Percentiles rank a stretch among this genome's conserved stretches.
phyloP scores from a whole-genome alignment of 2,797 vertebrate species.

The Melopsittacus undulatus region DNA sequence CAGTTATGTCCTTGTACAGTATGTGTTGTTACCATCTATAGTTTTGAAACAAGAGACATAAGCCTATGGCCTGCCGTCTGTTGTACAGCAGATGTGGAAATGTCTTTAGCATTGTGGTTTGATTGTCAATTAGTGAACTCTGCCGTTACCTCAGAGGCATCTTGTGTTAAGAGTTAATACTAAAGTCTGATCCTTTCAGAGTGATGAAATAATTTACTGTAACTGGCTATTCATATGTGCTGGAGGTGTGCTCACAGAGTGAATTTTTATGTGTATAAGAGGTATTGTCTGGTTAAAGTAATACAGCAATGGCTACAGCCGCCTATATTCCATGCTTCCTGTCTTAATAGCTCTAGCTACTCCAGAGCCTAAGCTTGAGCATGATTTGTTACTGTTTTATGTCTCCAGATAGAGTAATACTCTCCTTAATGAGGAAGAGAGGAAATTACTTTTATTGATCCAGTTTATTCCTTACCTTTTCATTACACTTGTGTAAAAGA shows the following conservation, averaged over 20 bases:
- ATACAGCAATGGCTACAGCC: not conserved
- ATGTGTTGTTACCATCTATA: not conserved
- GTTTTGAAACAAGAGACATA: not conserved
- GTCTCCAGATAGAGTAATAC: not conserved
- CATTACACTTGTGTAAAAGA: not conserved
- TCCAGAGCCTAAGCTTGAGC: not conserved
- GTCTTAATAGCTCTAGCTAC: not conserved
- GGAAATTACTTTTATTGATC: constrained; percentile 6
- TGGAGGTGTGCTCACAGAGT: not conserved
- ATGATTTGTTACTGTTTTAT: not conserved
- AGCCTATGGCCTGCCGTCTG: not conserved
- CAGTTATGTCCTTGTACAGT: not conserved
- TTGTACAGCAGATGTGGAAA: not conserved
- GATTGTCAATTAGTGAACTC: not conserved
- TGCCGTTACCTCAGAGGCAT: not conserved
- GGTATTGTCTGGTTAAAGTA: not conserved
- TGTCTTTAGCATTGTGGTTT: not conserved
- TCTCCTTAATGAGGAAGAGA: not conserved
- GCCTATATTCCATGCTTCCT: not conserved
- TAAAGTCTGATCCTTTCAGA: not conserved
- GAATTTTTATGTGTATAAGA: not conserved
- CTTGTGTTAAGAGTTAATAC: not conserved
- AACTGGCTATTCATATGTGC: not conserved
- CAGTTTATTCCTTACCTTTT: constrained; percentile 1
- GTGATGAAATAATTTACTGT: not conserved